A percentile compares a stretch with the other conserved stretches of the same genome.
Evolutionary conservation across 2,888 invertebrate species (phyloP).

Genomic region (Embidobia sp.): DNA sequence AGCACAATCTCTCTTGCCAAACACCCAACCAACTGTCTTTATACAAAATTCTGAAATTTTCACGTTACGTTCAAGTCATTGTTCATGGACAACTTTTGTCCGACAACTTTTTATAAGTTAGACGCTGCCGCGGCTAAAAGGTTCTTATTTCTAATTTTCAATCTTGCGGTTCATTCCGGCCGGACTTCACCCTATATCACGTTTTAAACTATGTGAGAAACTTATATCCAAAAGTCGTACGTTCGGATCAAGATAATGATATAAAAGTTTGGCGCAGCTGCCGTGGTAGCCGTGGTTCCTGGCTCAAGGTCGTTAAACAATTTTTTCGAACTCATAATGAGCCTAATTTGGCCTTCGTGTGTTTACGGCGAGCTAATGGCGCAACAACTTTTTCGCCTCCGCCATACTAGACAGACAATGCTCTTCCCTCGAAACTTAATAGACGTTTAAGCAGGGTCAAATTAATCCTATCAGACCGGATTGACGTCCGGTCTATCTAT

Average conservation of each 20-base stretch:
- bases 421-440: slow-evolving; percentile 6
- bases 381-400: slow-evolving; percentile 48
- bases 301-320: slow-evolving; percentile 59
- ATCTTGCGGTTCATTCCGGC: no score
- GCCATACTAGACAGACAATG: slow-evolving; percentile 30
- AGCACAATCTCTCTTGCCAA: no score
- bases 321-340: slow-evolving; percentile 52
- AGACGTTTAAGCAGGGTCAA: slow-evolving; percentile 49
- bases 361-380: slow-evolving; percentile 57
- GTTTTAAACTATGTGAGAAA: not conserved
- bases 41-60: no score
- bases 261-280: slow-evolving; percentile 67
- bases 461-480: slow-evolving; percentile 53
- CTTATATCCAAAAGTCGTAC: slow-evolving; percentile 6
- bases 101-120: no score
- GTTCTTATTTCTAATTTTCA: no score
- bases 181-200: no score
- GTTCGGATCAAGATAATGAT: slow-evolving; percentile 17
- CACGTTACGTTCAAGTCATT: no score
- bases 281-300: slow-evolving; percentile 53
- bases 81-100: no score
- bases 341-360: slow-evolving; percentile 47
- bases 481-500: slow-evolving; percentile 40
- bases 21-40: no score
- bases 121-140: no score